phyloP scores from a whole-genome alignment of 2,888 invertebrate genomes.

The Hydrotaea diabolus region DNA sequence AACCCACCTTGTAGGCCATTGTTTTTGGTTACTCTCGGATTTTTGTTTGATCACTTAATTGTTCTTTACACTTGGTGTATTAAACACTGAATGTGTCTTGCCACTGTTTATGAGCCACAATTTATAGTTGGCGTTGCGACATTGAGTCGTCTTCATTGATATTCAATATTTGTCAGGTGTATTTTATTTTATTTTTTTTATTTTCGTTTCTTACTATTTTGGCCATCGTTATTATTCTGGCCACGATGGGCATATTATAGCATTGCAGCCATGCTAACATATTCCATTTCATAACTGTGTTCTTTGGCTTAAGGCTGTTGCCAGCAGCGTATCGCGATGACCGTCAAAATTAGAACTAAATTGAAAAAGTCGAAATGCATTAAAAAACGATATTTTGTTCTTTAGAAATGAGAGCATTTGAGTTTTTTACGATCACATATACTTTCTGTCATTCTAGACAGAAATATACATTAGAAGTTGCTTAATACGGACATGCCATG shows the following conservation, averaged over 20 bases:
- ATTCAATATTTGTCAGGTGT: slow-evolving; percentile 73
- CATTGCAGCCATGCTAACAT: slow-evolving; percentile 27
- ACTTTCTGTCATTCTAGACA: background rate
- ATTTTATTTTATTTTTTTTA: background rate
- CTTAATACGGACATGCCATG: background rate
- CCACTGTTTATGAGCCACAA: slow-evolving; percentile 66
- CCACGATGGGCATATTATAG: slow-evolving; percentile 61
- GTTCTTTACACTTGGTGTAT: slow-evolving; percentile 69
- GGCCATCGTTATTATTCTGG: slow-evolving; percentile 53
- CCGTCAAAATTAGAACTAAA: background rate
- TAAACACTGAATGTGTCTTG: slow-evolving; percentile 76
- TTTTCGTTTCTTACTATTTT: slow-evolving; percentile 47
- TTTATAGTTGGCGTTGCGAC: slow-evolving; percentile 75
- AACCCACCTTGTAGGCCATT: slow-evolving; percentile 75
- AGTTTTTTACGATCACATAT: background rate
- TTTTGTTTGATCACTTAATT: slow-evolving; percentile 60
- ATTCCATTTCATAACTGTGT: slow-evolving; percentile 51
- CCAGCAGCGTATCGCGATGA: background rate
- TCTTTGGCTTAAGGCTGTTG: slow-evolving; percentile 32
- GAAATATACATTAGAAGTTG: background rate
- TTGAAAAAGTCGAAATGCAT: background rate
- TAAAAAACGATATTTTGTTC: background rate
- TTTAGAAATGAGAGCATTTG: background rate
- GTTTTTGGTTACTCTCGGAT: slow-evolving; percentile 49
- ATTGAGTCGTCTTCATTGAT: slow-evolving; percentile 77